phyloP scores from a whole-genome alignment of 2,797 vertebrate species.

The Poliocrania exsul region DNA sequence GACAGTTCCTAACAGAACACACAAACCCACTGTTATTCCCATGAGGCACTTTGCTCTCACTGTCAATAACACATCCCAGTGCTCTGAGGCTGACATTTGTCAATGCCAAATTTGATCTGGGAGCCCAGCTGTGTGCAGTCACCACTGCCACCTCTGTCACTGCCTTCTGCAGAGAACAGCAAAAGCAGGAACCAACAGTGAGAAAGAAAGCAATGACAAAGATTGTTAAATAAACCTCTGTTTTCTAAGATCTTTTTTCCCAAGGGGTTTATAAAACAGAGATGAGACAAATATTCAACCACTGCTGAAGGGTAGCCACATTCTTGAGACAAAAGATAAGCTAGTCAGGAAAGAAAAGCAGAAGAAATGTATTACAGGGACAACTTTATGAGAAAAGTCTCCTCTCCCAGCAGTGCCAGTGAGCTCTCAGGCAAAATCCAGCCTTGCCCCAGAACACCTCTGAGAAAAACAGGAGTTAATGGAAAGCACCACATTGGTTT shows the following conservation, averaged over 20 bases:
- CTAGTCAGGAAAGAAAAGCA: not conserved
- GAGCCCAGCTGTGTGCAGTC: not conserved
- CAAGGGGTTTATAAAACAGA: not conserved
- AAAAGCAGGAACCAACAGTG: not conserved
- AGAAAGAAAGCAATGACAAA: not conserved
- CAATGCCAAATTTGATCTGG: constrained; percentile 32
- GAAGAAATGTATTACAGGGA: not conserved
- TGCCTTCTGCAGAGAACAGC: constrained; percentile 1
- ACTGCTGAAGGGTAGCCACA: not conserved
- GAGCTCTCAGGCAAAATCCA: not conserved
- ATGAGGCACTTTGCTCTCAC: not conserved
- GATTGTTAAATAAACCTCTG: not conserved
- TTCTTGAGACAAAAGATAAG: not conserved
- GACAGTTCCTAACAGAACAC: not conserved
- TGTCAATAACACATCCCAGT: not conserved
- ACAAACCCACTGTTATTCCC: not conserved
- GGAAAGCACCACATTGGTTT: not conserved
- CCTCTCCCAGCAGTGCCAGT: not conserved
- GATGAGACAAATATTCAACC: not conserved
- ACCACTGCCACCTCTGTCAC: not conserved
- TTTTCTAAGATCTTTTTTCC: not conserved
- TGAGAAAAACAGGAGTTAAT: not conserved
- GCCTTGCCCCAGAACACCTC: not conserved
- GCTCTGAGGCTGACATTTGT: constrained; percentile 2
- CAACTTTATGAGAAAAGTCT: not conserved